phyloP scores from a whole-genome alignment of 1,140 invertebrate species.

The silkworm (Bombyx mori) region DNA sequence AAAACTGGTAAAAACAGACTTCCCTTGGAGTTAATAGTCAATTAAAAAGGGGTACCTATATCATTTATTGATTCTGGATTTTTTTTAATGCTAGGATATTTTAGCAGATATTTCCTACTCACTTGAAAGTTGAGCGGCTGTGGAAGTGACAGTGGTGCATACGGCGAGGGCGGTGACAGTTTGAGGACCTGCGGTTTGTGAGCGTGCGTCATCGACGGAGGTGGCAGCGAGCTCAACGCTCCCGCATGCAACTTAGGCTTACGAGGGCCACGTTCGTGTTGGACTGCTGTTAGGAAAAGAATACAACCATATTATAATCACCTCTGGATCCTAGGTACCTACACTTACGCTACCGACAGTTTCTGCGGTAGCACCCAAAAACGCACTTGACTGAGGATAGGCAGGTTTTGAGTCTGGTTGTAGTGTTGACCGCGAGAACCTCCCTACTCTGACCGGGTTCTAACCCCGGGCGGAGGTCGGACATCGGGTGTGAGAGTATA shows the following conservation, averaged over 20 bases:
- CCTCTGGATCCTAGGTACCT: not conserved
- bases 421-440: too few species aligned
- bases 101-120: conserved; percentile 6
- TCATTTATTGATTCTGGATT: too few species aligned
- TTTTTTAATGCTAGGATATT: conserved; percentile 2
- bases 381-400: too few species aligned
- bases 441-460: too few species aligned
- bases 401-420: too few species aligned
- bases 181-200: conserved; percentile 68
- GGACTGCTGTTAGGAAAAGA: conserved; percentile 81
- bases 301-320: not conserved
- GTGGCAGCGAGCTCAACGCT: conserved; percentile 39
- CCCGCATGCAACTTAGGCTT: conserved; percentile 83
- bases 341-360: conserved; percentile 1
- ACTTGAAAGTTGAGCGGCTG: conserved; percentile 67
- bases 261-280: conserved; percentile 96
- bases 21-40: too few species aligned
- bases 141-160: conserved; percentile 44
- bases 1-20: too few species aligned
- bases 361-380: not conserved
- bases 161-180: conserved; percentile 58
- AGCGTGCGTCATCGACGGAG: conserved; percentile 42
- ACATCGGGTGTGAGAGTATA: too few species aligned
- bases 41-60: too few species aligned
- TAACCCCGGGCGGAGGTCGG: too few species aligned